Conservation (phyloP, 2,113 vertebrate genomes). For the Oryzias melastigma region DNA sequence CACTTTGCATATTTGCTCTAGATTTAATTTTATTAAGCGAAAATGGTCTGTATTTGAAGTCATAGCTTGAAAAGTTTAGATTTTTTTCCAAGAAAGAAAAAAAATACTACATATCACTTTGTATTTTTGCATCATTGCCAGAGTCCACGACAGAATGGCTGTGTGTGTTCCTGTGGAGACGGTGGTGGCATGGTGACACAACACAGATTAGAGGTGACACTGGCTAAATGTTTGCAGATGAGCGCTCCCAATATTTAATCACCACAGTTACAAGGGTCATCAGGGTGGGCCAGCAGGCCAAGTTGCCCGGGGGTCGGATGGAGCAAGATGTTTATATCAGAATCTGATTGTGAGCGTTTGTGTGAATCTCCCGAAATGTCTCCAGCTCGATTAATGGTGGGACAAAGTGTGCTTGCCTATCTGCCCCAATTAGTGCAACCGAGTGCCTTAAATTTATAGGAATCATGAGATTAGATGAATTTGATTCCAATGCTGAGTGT, state of each 20-base stretch:
- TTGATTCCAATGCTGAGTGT: too few species aligned
- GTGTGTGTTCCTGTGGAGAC: conserved; percentile 17
- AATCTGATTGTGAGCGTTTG: conserved; percentile 44
- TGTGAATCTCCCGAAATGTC: not conserved
- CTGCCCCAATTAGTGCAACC: not conserved
- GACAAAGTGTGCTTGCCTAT: not conserved
- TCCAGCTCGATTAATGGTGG: not conserved
- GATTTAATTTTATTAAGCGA: too few species aligned
- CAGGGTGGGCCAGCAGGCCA: conserved; percentile 63
- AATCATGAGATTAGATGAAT: too few species aligned
- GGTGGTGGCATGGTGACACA: conserved; percentile 50
- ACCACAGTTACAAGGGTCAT: conserved; percentile 72
- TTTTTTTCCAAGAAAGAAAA: not conserved
- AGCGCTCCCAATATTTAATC: conserved; percentile 77
- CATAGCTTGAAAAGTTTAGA: too few species aligned
- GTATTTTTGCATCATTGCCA: not conserved
- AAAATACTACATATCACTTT: not conserved
- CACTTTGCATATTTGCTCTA: too few species aligned
- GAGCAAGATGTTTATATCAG: conserved; percentile 65
- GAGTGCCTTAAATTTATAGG: too few species aligned
- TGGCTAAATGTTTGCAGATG: conserved; percentile 86
- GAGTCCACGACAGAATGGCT: conserved; percentile 9
- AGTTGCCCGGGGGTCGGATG: conserved; percentile 56
- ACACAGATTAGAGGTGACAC: conserved; percentile 64
- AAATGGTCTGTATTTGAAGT: too few species aligned